These are phyloP conservation scores for Dione vanillae DNA, from an alignment of 2,888 invertebrate genomes.

Conservation along the genomic window DNA sequence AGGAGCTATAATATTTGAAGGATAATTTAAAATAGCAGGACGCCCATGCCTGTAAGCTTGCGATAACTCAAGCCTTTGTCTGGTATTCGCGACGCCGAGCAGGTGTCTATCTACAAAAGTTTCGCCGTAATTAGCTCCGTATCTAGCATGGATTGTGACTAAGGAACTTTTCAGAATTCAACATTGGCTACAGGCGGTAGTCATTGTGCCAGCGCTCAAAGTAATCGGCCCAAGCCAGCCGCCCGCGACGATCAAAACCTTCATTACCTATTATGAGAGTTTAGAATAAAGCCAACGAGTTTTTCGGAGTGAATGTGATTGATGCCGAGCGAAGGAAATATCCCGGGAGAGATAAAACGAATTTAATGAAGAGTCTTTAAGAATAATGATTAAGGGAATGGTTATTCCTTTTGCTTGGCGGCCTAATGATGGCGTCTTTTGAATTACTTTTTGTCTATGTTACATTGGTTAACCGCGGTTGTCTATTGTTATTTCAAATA, in stretches of 20 bases:
- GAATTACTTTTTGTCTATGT: conserved; percentile 76
- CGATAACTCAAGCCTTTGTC: conserved; percentile 82
- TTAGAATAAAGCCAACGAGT: conserved; percentile 84
- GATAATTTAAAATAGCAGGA: conserved; percentile 58
- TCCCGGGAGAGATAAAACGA: conserved; percentile 83
- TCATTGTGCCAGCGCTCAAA: conserved; percentile 80
- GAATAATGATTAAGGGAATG: conserved; percentile 84
- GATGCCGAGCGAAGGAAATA: conserved; percentile 82
- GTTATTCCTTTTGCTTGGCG: conserved; percentile 81
- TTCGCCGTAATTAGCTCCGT: conserved; percentile 80
- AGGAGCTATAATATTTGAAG: conserved; percentile 54
- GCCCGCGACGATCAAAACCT: conserved; percentile 78
- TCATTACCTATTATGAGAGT: conserved; percentile 85
- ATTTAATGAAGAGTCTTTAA: conserved; percentile 84
- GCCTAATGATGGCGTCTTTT: conserved; percentile 80
- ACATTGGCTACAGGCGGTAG: conserved; percentile 78
- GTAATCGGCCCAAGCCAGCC: conserved; percentile 80
- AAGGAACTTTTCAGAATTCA: conserved; percentile 80
- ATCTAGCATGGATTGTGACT: conserved; percentile 78
- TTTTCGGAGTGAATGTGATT: conserved; percentile 84
- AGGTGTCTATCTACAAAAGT: conserved; percentile 84
- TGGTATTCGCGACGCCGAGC: conserved; percentile 75
- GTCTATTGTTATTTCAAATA: conserved; percentile 66
- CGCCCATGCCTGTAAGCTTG: conserved; percentile 71
- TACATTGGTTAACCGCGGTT: conserved; percentile 67